These are phyloP conservation scores for Uria aalge DNA, from an alignment of 2,113 vertebrate species.

Conservation along the genomic window DNA sequence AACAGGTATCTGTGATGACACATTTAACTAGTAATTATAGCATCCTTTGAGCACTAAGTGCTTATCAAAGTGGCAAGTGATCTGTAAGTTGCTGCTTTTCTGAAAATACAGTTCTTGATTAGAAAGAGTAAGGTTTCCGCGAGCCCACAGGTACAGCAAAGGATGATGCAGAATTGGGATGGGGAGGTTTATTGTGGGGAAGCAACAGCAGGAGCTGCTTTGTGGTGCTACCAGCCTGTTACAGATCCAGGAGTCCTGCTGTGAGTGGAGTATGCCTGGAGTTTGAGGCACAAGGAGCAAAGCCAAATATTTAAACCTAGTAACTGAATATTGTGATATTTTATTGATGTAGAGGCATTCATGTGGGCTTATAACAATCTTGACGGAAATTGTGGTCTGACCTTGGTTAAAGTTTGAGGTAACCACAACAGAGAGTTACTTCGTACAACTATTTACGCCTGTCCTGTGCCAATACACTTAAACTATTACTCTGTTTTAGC, in stretches of 20 bases:
- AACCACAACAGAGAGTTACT: not conserved
- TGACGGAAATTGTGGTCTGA: not conserved
- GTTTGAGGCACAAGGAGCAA: not conserved
- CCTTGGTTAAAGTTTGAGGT: constrained; percentile 1
- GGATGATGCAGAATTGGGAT: not conserved
- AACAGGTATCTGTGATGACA: not conserved
- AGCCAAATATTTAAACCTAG: not conserved
- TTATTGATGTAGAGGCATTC: constrained; percentile 16
- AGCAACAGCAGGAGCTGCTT: not conserved
- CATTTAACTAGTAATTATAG: not conserved
- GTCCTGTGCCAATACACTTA: not conserved
- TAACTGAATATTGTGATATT: not conserved
- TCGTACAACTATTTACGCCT: not conserved
- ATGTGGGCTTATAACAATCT: not conserved
- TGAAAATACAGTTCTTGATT: not conserved
- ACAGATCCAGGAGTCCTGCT: not conserved
- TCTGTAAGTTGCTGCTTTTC: not conserved
- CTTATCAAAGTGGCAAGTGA: not conserved
- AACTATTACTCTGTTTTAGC: not conserved
- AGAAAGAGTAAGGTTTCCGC: not conserved
- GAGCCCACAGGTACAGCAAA: not conserved
- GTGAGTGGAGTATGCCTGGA: not conserved
- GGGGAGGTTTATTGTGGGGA: not conserved
- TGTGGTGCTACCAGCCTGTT: accelerated
- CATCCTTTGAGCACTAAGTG: not conserved